Percentiles rank a stretch among this genome's conserved stretches.
Evolutionary conservation across 2,113 vertebrate genomes (phyloP).

Genomic region (Menidia beryllina): DNA sequence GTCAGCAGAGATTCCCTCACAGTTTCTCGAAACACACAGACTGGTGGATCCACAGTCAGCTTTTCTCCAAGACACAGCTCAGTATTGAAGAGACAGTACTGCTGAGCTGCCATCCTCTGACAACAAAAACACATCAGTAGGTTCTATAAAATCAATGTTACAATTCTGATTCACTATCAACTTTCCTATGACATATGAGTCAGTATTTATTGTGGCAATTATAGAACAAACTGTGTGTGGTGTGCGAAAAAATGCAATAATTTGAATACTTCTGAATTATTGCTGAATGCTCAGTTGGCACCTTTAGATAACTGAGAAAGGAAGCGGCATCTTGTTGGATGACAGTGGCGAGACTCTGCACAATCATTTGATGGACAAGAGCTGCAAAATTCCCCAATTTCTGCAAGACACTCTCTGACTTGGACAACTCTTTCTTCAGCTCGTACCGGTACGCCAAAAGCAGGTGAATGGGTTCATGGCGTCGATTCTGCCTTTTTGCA

Average conservation of each 20-base stretch:
- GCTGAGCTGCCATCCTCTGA: slow-evolving; percentile 57
- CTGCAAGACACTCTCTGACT: slow-evolving; percentile 65
- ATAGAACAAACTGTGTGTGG: not conserved
- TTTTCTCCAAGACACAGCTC: slow-evolving; percentile 72
- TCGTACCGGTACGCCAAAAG: slow-evolving; percentile 52
- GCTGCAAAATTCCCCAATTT: slow-evolving; percentile 77
- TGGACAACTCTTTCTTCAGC: slow-evolving; percentile 66
- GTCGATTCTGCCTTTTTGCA: slow-evolving; percentile 33
- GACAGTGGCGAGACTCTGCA: slow-evolving; percentile 81
- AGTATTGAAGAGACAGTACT: slow-evolving; percentile 70
- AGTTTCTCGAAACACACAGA: slow-evolving; percentile 70
- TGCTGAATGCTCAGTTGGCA: slow-evolving; percentile 32
- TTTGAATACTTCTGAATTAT: too few species aligned
- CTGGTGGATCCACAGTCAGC: slow-evolving; percentile 73
- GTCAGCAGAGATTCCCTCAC: slow-evolving; percentile 65
- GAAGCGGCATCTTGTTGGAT: slow-evolving; percentile 63
- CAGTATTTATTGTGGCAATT: not conserved
- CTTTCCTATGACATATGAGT: not conserved
- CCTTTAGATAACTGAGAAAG: slow-evolving; percentile 81
- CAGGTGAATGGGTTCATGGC: slow-evolving; percentile 66
- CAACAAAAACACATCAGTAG: not conserved
- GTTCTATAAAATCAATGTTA: not conserved
- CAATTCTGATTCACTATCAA: not conserved
- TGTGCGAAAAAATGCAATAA: too few species aligned
- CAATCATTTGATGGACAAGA: slow-evolving; percentile 80